Base-by-base conservation (phyloP, 2,888 invertebrate species). In the Meghimatium bilineatum region DNA sequence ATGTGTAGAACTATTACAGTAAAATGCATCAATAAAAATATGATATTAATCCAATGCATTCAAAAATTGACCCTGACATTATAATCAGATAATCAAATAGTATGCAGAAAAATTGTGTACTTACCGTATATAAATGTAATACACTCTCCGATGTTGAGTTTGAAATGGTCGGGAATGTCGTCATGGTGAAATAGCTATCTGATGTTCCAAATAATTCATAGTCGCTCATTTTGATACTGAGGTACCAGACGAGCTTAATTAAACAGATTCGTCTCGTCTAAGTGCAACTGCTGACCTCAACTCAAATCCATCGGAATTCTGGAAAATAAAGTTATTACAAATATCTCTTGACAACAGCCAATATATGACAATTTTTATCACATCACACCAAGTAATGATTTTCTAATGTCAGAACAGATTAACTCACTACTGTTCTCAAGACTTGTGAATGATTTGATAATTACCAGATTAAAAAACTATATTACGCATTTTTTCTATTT, bases 71-170 rank as follows among this genome's bases (percentile, higher is more conserved):
- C 5, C 44, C 44, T 44, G 44, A 44, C 44, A 44, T 44, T 44
- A 44, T 8, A 44, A 44, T 44, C 44, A 44, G 6, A 44, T 8
- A 5, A 44, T 44, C 44, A 5, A 44, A 44, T 8, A 44, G 6
- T 44, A 44, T 5, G 12, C 44, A 8, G 44, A 44, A 12, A 44
- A 44, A 44, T n/a, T n/a, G n/a, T n/a, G 56, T 23, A 72, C 72
- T n/a, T 72, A 72, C 72, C 72, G 44, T 72, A 49, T 72, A 66
- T 26, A 79, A 38, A 56, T 56, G 56, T 32, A 83, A 29, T 14
- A 72, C 44, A 72, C 44, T 72, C 49, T 72, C 72, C 29, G n/a
- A 29, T 12, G 72, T 10, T 12, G 44, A 26, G 44, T 44, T 49
- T 8, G 26, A 44, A n/a, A n/a, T 44, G 0, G 29, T 49, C 17